Evolutionary conservation across 1,140 invertebrate genomes (phyloP).

Genomic region (Thaumetopoea pityocampa): DNA sequence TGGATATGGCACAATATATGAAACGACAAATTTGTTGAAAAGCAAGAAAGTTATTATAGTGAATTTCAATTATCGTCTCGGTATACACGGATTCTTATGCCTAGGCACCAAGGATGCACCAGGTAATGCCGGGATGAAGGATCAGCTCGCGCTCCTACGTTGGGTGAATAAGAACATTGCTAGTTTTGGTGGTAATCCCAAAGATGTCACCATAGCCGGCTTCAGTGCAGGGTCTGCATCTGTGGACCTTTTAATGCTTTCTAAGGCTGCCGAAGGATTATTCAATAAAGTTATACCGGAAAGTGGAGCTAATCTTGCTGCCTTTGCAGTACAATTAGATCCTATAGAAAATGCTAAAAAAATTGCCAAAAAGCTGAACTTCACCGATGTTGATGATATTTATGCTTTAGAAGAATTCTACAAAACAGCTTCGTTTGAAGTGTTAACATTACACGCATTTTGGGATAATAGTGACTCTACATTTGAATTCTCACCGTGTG

Average conservation of each 20-base stretch:
- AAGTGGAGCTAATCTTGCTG: conserved; percentile 32
- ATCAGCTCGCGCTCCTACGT: conserved; percentile 37
- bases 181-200: conserved; percentile 44
- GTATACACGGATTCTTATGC: conserved; percentile 40
- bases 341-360: conserved; percentile 29
- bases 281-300: conserved; percentile 43
- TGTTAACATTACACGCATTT: conserved; percentile 10
- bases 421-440: conserved; percentile 15
- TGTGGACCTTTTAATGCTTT: conserved; percentile 45
- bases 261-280: conserved; percentile 32
- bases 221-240: conserved; percentile 40
- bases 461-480: conserved; percentile 19
- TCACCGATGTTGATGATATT: conserved; percentile 23
- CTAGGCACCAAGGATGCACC: conserved; percentile 42
- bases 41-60: conserved; percentile 31
- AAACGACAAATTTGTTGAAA: conserved; percentile 26
- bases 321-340: conserved; percentile 29
- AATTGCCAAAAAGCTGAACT: conserved; percentile 23
- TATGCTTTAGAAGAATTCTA: conserved; percentile 34
- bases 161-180: conserved; percentile 51
- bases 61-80: conserved; percentile 41
- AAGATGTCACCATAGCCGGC: conserved; percentile 44
- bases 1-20: conserved; percentile 21
- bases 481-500: conserved; percentile 29
- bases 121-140: conserved; percentile 53